A percentile compares a stretch with the other conserved stretches of the same genome.
Evolutionary conservation across 2,797 vertebrate genomes (phyloP).

Genomic region (Antennarius maculatus): DNA sequence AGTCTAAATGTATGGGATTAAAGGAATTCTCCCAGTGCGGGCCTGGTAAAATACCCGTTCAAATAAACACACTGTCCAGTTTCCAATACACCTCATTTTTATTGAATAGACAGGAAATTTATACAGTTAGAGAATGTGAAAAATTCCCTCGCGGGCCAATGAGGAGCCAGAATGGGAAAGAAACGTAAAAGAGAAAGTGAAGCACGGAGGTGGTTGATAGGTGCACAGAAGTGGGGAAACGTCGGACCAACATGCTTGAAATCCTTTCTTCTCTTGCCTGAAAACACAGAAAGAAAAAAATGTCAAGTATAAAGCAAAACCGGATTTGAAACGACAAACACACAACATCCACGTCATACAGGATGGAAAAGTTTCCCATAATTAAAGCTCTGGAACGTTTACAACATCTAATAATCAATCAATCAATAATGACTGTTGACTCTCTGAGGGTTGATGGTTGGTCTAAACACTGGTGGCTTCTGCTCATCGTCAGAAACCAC

Average conservation of each 20-base stretch:
- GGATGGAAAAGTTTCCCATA: too few species aligned
- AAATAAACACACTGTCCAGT: slow-evolving; percentile 53
- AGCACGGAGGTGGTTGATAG: slow-evolving; percentile 33
- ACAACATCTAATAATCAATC: too few species aligned
- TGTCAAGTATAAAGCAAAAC: background rate
- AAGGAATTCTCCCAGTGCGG: slow-evolving; percentile 8
- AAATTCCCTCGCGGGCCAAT: slow-evolving; percentile 58
- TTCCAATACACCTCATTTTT: slow-evolving; percentile 72
- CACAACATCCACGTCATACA: too few species aligned
- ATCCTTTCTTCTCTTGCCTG: slow-evolving; percentile 48
- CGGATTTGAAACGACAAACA: too few species aligned
- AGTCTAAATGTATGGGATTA: slow-evolving; percentile 44
- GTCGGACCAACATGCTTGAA: slow-evolving; percentile 58
- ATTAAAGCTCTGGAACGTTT: too few species aligned
- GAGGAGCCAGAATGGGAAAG: slow-evolving; percentile 50
- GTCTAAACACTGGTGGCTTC: too few species aligned
- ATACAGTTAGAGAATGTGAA: slow-evolving; percentile 76
- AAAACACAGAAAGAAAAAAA: slow-evolving; percentile 12
- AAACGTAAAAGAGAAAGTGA: slow-evolving; percentile 68
- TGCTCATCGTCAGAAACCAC: too few species aligned
- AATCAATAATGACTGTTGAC: too few species aligned
- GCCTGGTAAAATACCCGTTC: slow-evolving; percentile 26
- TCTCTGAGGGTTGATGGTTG: too few species aligned
- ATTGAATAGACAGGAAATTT: slow-evolving; percentile 79
- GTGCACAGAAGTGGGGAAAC: slow-evolving; percentile 18